Percentiles rank a stretch among this genome's conserved stretches.
Evolutionary conservation across 2,113 vertebrate genomes (phyloP).

Genomic region (Cygnus buccinator): DNA sequence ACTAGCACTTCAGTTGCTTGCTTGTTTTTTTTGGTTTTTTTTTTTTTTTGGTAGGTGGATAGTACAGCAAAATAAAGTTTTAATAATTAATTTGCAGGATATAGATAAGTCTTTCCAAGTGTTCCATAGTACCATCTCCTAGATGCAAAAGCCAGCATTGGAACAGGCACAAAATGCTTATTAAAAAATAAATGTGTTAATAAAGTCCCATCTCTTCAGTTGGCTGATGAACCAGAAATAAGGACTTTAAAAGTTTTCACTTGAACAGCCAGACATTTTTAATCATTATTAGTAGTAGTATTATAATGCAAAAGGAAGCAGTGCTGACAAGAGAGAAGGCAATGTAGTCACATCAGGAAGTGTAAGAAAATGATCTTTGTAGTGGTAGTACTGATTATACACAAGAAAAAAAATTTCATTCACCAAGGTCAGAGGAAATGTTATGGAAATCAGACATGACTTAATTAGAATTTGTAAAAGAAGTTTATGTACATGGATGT

Average conservation of each 20-base stretch:
- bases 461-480: neutral
- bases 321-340: neutral
- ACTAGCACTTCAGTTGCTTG: neutral
- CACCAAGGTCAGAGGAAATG: neutral
- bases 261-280: neutral
- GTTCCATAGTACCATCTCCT: neutral
- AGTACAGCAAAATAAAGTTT: neutral
- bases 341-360: neutral
- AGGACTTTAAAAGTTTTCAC: neutral
- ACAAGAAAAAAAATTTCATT: neutral
- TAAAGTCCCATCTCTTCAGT: neutral
- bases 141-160: neutral
- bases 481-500: neutral
- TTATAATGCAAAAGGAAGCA: neutral
- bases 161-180: neutral
- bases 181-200: neutral
- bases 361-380: neutral
- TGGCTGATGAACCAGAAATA: neutral
- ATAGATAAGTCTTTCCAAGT: neutral
- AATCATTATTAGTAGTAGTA: neutral
- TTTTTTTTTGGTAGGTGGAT: accelerated
- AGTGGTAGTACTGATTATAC: neutral
- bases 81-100: neutral
- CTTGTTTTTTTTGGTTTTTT: neutral
- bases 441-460: neutral